Evolutionary conservation across 2,797 vertebrate species (phyloP), one percentile per base, ranked within the genome.

Genomic region (Spondyliosoma cantharus): DNA sequence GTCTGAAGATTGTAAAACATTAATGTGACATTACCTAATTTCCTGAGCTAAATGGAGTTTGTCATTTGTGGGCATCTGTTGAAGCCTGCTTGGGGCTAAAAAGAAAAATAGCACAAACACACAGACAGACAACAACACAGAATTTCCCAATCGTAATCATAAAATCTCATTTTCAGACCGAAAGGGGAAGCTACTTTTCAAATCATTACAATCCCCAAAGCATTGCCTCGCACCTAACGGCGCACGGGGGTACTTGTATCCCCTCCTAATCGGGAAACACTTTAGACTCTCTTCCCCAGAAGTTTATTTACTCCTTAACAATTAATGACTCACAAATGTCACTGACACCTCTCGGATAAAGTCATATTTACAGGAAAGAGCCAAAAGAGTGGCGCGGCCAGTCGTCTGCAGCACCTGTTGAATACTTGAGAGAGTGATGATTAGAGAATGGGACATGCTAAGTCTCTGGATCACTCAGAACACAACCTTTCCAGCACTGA

Each of bases 331-430:
- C 78, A 54, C 66, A 66, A 66, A 87, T 86, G 76, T 93, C 86
- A 87, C 79, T 29, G 78, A 93, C 92, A 90, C 91, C 86, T 92
- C 72, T 78, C 27, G 4, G 76, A 77, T 80, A 32, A 84, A 83
- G 87, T 78, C 76, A 74, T 92, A 93, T 93, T 94, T 93, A 93
- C 83, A 82, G 74, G 42, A 77, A 70, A 53, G 87, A 88, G 90
- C 86, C 92, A 93, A 91, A 84, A 80, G 72, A 85, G 80, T 57
- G 77, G 70, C 29, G 64, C 77, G 46, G 86, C 87, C 86, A 78
- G 82, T 87, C 87, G 75, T 90, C 78, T n/a, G 46, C 74, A 82
- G 69, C 86, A 91, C 88, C 88, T 89, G 83, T 90, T 93, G 89
- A 90, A 91, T 89, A 87, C 91, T 90, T 78, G 71, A 78, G 76